A percentile compares a stretch with the other conserved stretches of the same genome.
Evolutionary conservation across 2,113 vertebrate species (phyloP).

Genomic region (Sylvia atricapilla): DNA sequence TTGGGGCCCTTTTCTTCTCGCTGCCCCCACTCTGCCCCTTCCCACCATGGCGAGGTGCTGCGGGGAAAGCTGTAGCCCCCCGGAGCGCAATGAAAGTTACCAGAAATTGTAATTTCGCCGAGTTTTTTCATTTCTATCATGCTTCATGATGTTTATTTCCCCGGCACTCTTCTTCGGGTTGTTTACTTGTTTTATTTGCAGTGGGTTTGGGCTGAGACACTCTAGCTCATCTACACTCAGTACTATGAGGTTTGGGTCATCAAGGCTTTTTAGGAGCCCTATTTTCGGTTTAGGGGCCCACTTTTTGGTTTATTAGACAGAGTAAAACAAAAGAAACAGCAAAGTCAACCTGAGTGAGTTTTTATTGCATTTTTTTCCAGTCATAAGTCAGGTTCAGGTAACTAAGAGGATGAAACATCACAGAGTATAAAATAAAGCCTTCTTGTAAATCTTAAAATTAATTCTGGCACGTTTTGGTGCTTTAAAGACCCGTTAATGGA

Average conservation of each 20-base stretch:
- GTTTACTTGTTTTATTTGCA: neutral
- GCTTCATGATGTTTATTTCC: neutral
- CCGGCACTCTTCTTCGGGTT: fast-evolving
- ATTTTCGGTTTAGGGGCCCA: neutral
- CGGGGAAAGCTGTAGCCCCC: too few species aligned
- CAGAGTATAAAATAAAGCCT: neutral
- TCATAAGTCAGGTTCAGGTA: neutral
- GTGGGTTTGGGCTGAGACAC: fast-evolving
- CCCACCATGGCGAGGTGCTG: fast-evolving
- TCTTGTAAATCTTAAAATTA: neutral
- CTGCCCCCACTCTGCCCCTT: too few species aligned
- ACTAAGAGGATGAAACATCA: neutral
- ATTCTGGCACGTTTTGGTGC: fast-evolving
- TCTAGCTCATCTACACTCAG: neutral
- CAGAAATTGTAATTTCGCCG: fast-evolving
- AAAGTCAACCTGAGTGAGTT: neutral
- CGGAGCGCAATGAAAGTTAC: fast-evolving
- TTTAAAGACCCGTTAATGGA: neutral
- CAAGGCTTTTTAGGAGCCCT: neutral
- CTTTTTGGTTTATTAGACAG: neutral
- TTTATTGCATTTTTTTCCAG: neutral
- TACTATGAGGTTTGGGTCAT: neutral
- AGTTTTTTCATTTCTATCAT: fast-evolving
- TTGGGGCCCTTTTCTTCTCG: neutral
- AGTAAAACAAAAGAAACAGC: neutral